Base-by-base conservation (phyloP, 1,140 invertebrate species). In the Argopecten irradians region DNA sequence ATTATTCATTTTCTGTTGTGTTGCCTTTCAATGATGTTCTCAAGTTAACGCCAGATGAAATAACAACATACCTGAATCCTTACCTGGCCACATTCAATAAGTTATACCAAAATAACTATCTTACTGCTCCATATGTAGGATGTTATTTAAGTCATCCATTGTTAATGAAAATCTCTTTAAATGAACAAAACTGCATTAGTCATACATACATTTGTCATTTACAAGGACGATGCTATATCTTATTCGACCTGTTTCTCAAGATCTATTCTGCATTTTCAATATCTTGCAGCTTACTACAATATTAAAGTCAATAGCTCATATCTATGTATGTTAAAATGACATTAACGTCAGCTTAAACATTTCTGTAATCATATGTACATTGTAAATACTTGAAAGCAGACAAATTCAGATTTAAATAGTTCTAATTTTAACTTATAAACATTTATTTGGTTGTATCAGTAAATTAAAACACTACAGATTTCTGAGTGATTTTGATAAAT, bases 21-120 rank as follows among this genome's bases (percentile, higher is more conserved):
- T 71, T 71, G n/a, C 55, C 55, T 71, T 71, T 71, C 55, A 71
- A n/a, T 71, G 55, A 71, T 71, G n/a, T 71, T 71, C 55, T 71
- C 55, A n/a, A 71, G 55, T 71, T 71, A 28, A 22, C 13, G 22
- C 5, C 55, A 28, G n/a, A 71, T 71, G 5, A 71, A 71, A 71
- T 28, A 71, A 22, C 28, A 3, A 71, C 55, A 71, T 71, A 28
- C 55, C 28, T 71, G 28, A 71, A 71, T n/a, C 22, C 55, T n/a
- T 71, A 71, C 14, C 55, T 71, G n/a, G n/a, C 55, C 5, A n/a
- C n/a, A 71, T 71, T 28, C 22, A 28, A 11, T 11, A 5, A 71
- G 55, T 28, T 71, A 7, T 71, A 71, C 55, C 55, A n/a, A 28
- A 11, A 28, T 28, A 71, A 28, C 1, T 28, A n/a, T 71, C 5